Evolutionary conservation across 1,140 invertebrate genomes (phyloP), one percentile per base, ranked within the genome.

Genomic region (Tribolium madens): DNA sequence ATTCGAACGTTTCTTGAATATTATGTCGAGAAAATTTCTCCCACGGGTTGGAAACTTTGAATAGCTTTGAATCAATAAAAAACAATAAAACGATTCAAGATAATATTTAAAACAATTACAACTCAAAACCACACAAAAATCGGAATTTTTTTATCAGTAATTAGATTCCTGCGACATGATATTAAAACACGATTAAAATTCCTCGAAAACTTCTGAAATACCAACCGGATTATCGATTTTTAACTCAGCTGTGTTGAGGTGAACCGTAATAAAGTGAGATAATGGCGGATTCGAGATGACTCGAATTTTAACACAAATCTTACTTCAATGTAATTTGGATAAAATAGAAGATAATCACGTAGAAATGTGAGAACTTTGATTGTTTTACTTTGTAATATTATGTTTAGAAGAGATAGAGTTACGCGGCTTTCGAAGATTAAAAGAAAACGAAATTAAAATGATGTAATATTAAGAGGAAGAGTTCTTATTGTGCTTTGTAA

Each of bases 101-200:
- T 26, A 26, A 26, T 5, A 26, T 5, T 26, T 26, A 26, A 26
- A 26, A 26, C 21, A 26, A 26, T 26, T 26, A 26, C 21, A 26
- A 1, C 1, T 0, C 21, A 1, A 31, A 60, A 60, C 53, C 53
- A 13, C 6, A 10, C 18, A 18, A 60, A 26, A 60, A 26, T 26
- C 21, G 21, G 6, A 4, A 26, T 21, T 60, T 60, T 9, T 60
- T 26, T n/a, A 60, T 60, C n/a, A 60, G 26, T 10, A 10, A 10
- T 17, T 5, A 17, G 53, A n/a, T 60, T 60, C 53, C 53, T 60
- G 4, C 53, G 14, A 10, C 18, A 26, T 26, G 26, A 13, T 60
- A 60, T 60, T 26, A 60, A 60, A 26, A 26, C 53, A 26, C 53
- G 53, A 60, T 60, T 60, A 60, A 60, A 60, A 60, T 60, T 60